A percentile compares a stretch with the other conserved stretches of the same genome.
phyloP scores from a whole-genome alignment of 2,797 vertebrate species.

The Spinus olivaceus region DNA sequence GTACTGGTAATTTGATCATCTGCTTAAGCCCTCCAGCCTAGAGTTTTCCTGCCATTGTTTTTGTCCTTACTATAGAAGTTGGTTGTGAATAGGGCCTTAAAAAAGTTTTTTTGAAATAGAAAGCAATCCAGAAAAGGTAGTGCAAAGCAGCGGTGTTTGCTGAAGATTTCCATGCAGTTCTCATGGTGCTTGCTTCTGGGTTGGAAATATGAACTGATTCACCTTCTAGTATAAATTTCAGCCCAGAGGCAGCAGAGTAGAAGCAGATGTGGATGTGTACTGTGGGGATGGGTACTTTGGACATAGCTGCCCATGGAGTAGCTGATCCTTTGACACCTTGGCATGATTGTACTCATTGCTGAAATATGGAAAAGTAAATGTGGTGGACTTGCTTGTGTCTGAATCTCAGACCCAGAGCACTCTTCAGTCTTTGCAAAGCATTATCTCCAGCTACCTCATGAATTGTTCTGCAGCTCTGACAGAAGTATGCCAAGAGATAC shows the following conservation, averaged over 20 bases:
- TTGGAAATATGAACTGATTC: background rate
- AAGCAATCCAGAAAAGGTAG: background rate
- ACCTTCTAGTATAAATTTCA: background rate
- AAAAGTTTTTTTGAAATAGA: background rate
- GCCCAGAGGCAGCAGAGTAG: background rate
- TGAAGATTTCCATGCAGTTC: background rate
- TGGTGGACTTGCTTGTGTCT: background rate
- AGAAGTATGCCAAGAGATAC: background rate
- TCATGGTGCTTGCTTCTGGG: background rate
- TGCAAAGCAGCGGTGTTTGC: background rate
- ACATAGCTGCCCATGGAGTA: background rate
- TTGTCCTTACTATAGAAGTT: background rate
- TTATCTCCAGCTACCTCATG: background rate
- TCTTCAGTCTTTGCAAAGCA: background rate
- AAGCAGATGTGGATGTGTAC: background rate
- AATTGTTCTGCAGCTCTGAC: background rate
- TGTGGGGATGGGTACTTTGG: background rate
- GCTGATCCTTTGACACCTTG: background rate
- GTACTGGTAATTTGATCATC: background rate
- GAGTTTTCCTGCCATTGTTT: background rate
- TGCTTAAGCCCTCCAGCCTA: background rate
- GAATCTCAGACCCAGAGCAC: background rate
- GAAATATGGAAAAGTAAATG: background rate
- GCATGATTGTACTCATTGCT: background rate
- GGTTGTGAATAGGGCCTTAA: background rate